Base-by-base conservation (phyloP, 2,113 vertebrate genomes). In the Nothoprocta pentlandii region DNA sequence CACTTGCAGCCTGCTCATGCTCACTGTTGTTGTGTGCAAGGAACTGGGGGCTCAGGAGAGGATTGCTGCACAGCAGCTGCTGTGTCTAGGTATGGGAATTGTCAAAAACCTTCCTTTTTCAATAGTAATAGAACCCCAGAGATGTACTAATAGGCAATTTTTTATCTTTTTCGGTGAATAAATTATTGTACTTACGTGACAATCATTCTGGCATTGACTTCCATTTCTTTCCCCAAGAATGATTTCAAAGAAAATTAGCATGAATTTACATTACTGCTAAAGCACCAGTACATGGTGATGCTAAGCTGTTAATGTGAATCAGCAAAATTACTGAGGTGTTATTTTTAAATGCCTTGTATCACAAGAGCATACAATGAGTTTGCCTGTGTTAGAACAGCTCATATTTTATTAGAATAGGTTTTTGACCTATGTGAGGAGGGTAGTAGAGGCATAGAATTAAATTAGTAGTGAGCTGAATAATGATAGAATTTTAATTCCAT, bases 251-350 rank as follows among this genome's bases (percentile, higher is more conserved):
- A 88, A 80, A 93, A 96, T 95, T 80, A 93, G 20, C 90, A 95
- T 95, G 23, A 85, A 85, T 94, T 95, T 94, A 79, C 64, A 85
- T 86, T 91, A 49, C 76, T 94, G 51, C 61, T 74, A 86, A 92
- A 92, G 88, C 80, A 90, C 28, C 6, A 3, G 68, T 77, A 88
- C 61, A 69, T 85, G 61, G 83, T 89, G 62, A 87, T 90, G 39
- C 62, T 94, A 86, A 90, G 46, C 51, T 88, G 41, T 73, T 91
- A 87, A 53, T 1, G 0, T 96, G 85, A 96, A 73, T 95, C 93
- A 87, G 94, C 88, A 94, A 73, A 88, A 89, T 51, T 54, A 73
- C 16, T 14, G 58, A 63, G 25, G 77, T 4, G 17, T 73, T 95
- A 44, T 91, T 95, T 93, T 92, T 92, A 92, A 88, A 78, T 75